phyloP scores from a whole-genome alignment of 30 jellyfish, hydroid and myxozoan genomes.

The Hydractinia echinata region DNA sequence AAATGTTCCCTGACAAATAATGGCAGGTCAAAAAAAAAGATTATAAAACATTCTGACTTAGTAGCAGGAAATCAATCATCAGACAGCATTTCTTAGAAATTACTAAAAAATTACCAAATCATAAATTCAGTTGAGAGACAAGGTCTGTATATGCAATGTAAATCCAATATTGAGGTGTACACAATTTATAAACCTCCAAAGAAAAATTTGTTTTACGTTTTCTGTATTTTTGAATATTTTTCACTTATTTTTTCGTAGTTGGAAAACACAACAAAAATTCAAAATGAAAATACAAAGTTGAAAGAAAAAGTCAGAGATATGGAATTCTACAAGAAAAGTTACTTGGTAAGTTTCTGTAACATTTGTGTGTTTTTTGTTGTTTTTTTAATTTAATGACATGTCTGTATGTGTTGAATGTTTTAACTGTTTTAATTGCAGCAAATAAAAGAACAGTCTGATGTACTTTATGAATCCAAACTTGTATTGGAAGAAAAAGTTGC shows the following conservation, averaged over 20 bases:
- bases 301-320: conserved; percentile 80
- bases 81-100: too few relatives aligned
- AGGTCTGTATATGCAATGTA: too few relatives aligned
- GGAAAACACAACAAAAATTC: conserved; percentile 64
- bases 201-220: too few relatives aligned
- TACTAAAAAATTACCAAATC: too few relatives aligned
- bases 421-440: conserved; percentile 41
- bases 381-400: neutral
- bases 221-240: neutral
- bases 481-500: conserved; percentile 89
- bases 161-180: too few relatives aligned
- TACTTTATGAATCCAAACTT: conserved; percentile 75
- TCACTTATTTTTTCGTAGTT: conserved; percentile 34
- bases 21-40: too few relatives aligned
- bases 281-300: conserved; percentile 70
- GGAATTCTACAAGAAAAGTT: conserved; percentile 76
- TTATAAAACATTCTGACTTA: too few relatives aligned
- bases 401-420: neutral
- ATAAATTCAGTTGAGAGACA: too few relatives aligned
- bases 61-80: too few relatives aligned
- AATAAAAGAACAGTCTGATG: conserved; percentile 77
- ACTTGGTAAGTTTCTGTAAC: conserved; percentile 54
- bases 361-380: neutral
- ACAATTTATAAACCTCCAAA: too few relatives aligned
- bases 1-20: too few relatives aligned